These are phyloP conservation scores for Dunckerocampus dactyliophorus DNA, from an alignment of 2,113 vertebrate genomes.

Conservation along the genomic window DNA sequence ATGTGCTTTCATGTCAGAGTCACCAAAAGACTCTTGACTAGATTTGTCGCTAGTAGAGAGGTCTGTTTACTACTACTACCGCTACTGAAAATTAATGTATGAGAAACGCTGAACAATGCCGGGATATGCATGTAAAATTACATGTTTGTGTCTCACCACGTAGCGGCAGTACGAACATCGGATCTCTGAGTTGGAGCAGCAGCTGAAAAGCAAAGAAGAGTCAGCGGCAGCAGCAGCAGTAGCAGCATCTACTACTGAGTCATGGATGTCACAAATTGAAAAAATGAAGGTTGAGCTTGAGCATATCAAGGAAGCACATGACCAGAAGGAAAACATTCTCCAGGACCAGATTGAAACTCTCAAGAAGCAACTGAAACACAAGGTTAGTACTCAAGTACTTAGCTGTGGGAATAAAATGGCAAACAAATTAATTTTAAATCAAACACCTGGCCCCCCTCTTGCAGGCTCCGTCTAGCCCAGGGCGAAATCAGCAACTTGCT, in stretches of 20 bases:
- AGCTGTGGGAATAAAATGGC: background rate
- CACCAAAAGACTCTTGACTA: too few species aligned
- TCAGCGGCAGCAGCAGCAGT: constrained; percentile 37
- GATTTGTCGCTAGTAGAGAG: too few species aligned
- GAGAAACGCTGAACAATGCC: background rate
- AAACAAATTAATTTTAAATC: background rate
- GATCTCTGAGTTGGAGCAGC: constrained; percentile 79
- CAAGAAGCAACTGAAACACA: constrained; percentile 74
- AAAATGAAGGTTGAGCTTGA: constrained; percentile 72
- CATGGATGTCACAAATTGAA: constrained; percentile 33
- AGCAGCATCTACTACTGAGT: constrained; percentile 2
- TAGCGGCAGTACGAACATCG: constrained; percentile 89
- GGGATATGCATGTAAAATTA: background rate
- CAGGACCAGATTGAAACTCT: constrained; percentile 64
- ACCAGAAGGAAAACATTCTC: constrained; percentile 55
- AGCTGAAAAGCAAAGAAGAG: constrained; percentile 15
- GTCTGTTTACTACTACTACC: too few species aligned
- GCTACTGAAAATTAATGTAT: too few species aligned
- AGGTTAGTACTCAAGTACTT: constrained; percentile 28
- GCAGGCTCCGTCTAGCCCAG: constrained; percentile 59
- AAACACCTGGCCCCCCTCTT: constrained; percentile 4
- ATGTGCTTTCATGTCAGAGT: too few species aligned
- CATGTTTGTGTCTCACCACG: constrained; percentile 10
- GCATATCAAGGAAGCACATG: constrained; percentile 62
- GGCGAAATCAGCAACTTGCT: constrained; percentile 59